Evolutionary conservation across 2,113 vertebrate genomes (phyloP).

Genomic region (Vireo altiloquus): DNA sequence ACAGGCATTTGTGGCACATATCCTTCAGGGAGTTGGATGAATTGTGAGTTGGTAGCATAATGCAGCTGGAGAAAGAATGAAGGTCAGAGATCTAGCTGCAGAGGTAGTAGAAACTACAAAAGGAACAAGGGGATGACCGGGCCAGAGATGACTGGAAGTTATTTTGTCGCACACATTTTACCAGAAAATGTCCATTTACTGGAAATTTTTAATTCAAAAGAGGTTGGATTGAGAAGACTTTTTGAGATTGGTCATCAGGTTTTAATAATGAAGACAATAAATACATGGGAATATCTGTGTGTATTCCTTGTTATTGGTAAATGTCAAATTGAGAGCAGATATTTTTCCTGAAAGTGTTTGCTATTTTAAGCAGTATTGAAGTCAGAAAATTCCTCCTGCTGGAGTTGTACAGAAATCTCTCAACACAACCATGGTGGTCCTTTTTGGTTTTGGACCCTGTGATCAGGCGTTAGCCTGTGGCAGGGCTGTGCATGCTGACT

Average conservation of each 20-base stretch:
- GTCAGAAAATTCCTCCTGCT: not conserved
- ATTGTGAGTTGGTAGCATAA: not conserved
- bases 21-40: not conserved
- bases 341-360: not conserved
- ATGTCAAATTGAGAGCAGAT: not conserved
- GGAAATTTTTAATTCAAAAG: not conserved
- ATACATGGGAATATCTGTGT: not conserved
- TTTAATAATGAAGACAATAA: not conserved
- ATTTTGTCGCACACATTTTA: not conserved
- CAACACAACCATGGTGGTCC: not conserved
- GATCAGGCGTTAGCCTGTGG: not conserved
- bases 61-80: not conserved
- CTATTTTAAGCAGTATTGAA: not conserved
- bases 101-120: not conserved
- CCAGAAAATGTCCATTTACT: not conserved
- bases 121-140: not conserved
- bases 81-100: not conserved
- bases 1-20: not conserved
- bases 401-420: not conserved
- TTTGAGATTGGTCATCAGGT: not conserved
- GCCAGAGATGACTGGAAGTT: not conserved
- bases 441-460: not conserved
- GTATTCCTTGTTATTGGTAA: not conserved
- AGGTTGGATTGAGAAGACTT: not conserved
- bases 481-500: not conserved